Evolutionary conservation across 2,113 vertebrate species (phyloP).

Genomic region (Eublepharis macularius): DNA sequence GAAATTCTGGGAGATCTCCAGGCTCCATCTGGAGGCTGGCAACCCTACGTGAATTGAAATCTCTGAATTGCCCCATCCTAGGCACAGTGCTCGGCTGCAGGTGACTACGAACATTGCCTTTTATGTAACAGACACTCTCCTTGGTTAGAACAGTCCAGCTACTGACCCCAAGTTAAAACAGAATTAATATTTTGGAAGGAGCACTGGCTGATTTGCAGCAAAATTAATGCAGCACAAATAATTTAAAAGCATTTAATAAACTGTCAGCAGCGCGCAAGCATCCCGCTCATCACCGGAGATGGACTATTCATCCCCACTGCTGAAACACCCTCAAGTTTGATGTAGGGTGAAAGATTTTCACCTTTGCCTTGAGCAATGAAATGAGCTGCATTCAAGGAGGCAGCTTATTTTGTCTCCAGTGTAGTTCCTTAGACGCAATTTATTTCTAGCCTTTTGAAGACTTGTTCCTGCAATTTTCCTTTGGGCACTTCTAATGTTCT

Average conservation of each 20-base stretch:
- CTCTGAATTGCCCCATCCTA: neutral
- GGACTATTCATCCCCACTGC: conserved; percentile 37
- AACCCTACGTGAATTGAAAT: too few species aligned
- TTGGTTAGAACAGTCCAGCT: conserved; percentile 26
- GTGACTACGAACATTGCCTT: neutral
- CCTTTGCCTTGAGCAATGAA: conserved; percentile 30
- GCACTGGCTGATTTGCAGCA: conserved; percentile 20
- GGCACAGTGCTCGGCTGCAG: neutral
- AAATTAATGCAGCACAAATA: conserved; percentile 38
- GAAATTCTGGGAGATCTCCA: too few species aligned
- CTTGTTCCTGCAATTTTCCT: conserved; percentile 1
- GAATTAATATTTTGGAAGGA: conserved; percentile 19
- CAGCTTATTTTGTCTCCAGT: neutral
- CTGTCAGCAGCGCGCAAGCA: conserved; percentile 15
- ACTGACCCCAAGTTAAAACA: neutral
- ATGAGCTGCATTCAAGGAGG: conserved; percentile 16
- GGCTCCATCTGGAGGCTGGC: too few species aligned
- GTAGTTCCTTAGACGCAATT: conserved; percentile 19
- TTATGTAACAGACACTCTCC: neutral
- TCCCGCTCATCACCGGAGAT: neutral
- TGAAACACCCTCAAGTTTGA: conserved; percentile 15
- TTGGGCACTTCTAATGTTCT: neutral
- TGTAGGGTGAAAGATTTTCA: conserved; percentile 30
- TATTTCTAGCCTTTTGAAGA: conserved; percentile 9
- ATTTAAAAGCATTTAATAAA: conserved; percentile 47